Conservation (phyloP, 2,113 vertebrate species). For the Mobula hypostoma region DNA sequence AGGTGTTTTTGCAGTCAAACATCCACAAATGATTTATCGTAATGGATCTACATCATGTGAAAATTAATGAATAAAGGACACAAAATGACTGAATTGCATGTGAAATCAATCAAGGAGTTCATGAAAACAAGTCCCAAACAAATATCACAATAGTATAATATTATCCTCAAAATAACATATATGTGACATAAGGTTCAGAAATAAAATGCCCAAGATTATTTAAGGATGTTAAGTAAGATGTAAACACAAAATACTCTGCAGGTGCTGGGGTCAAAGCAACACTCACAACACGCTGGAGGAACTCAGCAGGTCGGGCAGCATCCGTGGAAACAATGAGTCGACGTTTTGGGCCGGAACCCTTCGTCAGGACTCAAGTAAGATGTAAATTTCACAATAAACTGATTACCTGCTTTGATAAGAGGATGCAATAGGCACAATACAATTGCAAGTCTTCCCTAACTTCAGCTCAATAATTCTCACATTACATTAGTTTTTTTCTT, state of each 20-base stretch:
- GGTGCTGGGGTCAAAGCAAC: too few relatives aligned
- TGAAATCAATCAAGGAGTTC: not conserved
- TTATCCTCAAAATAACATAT: not conserved
- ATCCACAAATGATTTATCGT: not conserved
- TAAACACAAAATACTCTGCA: not conserved
- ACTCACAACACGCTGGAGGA: too few relatives aligned
- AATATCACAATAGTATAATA: not conserved
- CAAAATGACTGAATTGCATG: not conserved
- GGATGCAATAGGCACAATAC: too few relatives aligned
- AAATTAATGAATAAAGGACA: not conserved
- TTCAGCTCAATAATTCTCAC: not conserved
- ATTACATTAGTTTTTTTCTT: not conserved
- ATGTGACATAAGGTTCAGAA: not conserved
- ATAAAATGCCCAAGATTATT: not conserved
- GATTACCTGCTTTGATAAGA: too few relatives aligned
- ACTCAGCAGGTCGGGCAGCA: too few relatives aligned
- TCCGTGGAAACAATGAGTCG: too few relatives aligned
- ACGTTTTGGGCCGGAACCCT: too few relatives aligned
- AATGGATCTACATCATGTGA: not conserved
- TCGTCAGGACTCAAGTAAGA: not conserved
- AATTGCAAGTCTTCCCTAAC: not conserved
- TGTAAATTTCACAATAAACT: not conserved
- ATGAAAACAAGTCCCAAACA: not conserved
- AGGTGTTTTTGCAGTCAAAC: not conserved
- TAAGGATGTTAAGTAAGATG: not conserved